Conservation (phyloP, 2,888 invertebrate species). For the Sipha maydis region DNA sequence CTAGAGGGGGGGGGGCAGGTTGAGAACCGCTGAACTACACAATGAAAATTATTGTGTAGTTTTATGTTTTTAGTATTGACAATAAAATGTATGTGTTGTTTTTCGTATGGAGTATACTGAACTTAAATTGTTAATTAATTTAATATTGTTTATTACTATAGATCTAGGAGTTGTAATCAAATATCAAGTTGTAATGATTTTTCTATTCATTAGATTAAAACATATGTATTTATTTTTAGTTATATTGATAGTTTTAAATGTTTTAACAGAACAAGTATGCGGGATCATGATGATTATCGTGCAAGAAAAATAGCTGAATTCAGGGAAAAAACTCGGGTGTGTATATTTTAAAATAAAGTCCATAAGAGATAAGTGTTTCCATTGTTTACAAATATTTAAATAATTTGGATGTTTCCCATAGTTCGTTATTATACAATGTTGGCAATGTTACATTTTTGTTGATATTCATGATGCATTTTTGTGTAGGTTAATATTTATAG, state of each 20-base stretch:
- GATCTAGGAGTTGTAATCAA: slow-evolving; percentile 15
- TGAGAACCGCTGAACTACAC: no score
- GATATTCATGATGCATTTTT: no score
- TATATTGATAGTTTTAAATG: slow-evolving; percentile 10
- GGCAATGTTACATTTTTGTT: no score
- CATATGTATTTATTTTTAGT: neutral
- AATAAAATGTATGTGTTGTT: neutral
- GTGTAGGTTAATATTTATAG: no score
- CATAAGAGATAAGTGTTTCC: no score
- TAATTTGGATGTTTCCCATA: no score
- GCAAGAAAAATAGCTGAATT: slow-evolving; percentile 61
- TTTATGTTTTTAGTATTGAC: no score
- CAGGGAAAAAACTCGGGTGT: slow-evolving; percentile 56
- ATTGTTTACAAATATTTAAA: no score
- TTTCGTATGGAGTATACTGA: neutral
- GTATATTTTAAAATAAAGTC: neutral
- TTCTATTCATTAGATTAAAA: neutral
- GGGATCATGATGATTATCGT: slow-evolving; percentile 53
- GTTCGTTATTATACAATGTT: no score
- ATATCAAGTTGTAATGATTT: slow-evolving; percentile 7
- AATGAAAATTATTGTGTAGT: no score
- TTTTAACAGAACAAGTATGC: slow-evolving; percentile 43
- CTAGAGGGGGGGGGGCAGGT: no score
- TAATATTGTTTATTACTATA: slow-evolving; percentile 38
- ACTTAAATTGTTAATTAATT: slow-evolving; percentile 2